A percentile compares a stretch with the other conserved stretches of the same genome.
Evolutionary conservation across 1,140 invertebrate species (phyloP).

Genomic region (Thaumetopoea pityocampa): DNA sequence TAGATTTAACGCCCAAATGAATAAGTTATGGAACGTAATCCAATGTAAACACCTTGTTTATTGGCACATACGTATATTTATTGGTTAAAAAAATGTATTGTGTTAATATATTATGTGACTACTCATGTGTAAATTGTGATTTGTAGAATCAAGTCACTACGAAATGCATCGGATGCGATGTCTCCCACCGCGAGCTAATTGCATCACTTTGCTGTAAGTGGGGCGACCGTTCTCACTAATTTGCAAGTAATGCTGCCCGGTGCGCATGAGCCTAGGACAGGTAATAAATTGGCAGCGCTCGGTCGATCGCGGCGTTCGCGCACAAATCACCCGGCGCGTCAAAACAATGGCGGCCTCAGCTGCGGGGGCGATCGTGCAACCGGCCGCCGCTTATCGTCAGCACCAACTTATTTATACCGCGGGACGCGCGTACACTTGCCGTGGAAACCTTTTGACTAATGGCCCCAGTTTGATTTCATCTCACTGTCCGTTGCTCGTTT

Average conservation of each 20-base stretch:
- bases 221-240: conserved; percentile 39
- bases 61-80: too few relatives aligned
- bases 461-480: conserved; percentile 17
- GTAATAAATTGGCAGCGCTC: conserved; percentile 50
- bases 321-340: conserved; percentile 61
- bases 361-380: conserved; percentile 58
- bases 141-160: too few relatives aligned
- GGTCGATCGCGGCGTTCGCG: conserved; percentile 52
- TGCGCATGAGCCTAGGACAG: conserved; percentile 42
- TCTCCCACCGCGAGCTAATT: conserved; percentile 17
- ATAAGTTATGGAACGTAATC: too few relatives aligned
- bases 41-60: too few relatives aligned
- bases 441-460: conserved; percentile 27
- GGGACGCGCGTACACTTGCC: conserved; percentile 20
- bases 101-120: too few relatives aligned
- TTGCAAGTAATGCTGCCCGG: conserved; percentile 36
- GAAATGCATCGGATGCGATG: not conserved
- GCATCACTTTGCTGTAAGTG: conserved; percentile 24
- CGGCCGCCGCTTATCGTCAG: conserved; percentile 47
- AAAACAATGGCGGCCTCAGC: conserved; percentile 50
- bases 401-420: conserved; percentile 25
- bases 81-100: too few relatives aligned
- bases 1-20: too few relatives aligned
- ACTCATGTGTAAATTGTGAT: too few relatives aligned
- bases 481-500: conserved; percentile 4